Conservation (phyloP, 2,888 invertebrate genomes). For the Stictocephala bisonia region DNA sequence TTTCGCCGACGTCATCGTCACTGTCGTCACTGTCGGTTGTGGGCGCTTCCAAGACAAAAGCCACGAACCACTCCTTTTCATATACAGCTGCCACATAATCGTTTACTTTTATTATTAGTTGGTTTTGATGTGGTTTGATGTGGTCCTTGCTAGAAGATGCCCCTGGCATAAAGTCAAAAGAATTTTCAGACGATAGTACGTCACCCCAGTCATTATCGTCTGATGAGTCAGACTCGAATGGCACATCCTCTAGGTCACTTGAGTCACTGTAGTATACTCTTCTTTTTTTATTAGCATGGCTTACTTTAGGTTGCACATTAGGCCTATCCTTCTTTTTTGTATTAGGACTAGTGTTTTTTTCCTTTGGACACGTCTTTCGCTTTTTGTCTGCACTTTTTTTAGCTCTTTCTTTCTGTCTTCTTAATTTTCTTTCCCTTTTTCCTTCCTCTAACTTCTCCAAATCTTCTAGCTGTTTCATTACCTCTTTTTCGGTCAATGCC, state of each 20-base stretch:
- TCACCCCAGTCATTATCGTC: background rate
- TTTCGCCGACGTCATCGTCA: background rate
- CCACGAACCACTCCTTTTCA: background rate
- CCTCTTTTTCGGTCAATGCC: background rate
- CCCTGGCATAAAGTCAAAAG: background rate
- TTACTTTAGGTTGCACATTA: no score
- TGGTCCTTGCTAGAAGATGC: background rate
- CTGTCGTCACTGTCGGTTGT: no score
- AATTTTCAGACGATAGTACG: background rate
- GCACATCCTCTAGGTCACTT: background rate
- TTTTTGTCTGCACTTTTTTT: background rate
- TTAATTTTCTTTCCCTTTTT: background rate
- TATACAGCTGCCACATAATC: slow-evolving; percentile 5
- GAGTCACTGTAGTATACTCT: no score
- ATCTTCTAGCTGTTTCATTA: slow-evolving; percentile 8
- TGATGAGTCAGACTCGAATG: background rate
- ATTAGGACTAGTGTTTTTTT: background rate
- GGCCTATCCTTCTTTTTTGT: no score
- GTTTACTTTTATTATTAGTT: background rate
- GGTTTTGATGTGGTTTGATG: background rate
- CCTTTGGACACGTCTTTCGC: background rate
- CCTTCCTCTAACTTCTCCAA: background rate
- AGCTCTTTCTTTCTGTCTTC: background rate
- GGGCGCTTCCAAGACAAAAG: background rate
- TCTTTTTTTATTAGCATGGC: no score